Evolutionary conservation across 2,797 vertebrate species (phyloP).

Genomic region (Notoglanidium macrostoma): DNA sequence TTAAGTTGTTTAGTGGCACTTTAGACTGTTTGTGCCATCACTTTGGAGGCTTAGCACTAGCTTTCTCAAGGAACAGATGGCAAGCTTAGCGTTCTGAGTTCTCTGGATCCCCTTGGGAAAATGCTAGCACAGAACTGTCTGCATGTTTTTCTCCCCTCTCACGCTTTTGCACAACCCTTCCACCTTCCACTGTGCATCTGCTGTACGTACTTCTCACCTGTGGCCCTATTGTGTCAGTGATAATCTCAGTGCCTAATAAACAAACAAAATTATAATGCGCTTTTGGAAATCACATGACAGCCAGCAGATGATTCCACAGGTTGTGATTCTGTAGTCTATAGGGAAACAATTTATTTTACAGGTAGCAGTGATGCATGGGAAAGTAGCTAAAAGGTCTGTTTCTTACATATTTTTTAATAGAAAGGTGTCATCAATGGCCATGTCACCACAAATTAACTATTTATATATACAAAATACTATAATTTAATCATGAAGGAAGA

Average conservation of each 20-base stretch:
- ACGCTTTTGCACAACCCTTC: constrained; percentile 7
- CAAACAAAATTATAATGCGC: constrained; percentile 32
- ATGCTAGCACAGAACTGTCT: constrained; percentile 26
- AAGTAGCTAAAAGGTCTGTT: neutral
- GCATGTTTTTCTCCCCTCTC: constrained; percentile 1
- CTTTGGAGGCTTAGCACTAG: neutral
- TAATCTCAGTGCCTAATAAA: constrained; percentile 30
- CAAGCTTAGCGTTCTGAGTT: constrained; percentile 22
- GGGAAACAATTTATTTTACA: neutral
- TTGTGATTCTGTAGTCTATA: neutral
- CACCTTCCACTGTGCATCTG: constrained; percentile 22
- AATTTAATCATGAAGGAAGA: neutral
- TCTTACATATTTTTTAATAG: neutral
- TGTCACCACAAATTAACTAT: neutral
- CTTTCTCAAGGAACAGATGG: constrained; percentile 47
- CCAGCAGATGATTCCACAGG: constrained; percentile 26
- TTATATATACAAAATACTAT: neutral
- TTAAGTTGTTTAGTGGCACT: constrained; percentile 10
- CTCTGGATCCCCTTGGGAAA: constrained; percentile 24
- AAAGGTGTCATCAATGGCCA: neutral
- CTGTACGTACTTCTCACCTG: neutral
- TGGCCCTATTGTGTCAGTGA: constrained; percentile 13
- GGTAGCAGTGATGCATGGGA: neutral
- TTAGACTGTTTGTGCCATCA: constrained; percentile 8
- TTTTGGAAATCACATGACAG: constrained; percentile 6